Base-by-base conservation (phyloP, 2,797 vertebrate genomes). In the Hozukius guyotensis region DNA sequence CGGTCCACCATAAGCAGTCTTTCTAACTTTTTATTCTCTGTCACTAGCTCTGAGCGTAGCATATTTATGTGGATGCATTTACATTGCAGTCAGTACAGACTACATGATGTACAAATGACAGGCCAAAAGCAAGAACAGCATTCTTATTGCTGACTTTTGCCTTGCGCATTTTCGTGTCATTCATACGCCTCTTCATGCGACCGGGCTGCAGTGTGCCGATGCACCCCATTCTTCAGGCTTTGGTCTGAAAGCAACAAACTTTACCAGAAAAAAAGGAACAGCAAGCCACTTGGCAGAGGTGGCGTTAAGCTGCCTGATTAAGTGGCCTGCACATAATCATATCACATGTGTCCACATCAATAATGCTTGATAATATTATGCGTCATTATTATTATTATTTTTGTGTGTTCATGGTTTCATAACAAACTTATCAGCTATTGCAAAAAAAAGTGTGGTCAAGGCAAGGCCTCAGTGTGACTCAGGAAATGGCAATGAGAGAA, bases 401-500 rank as follows among this genome's bases (percentile, higher is more conserved):
- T 24, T 62, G 7, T 36, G 25, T 31, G 36, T 65, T 75, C 31
- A 24, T 13, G n/a, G 34, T 56, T 81, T 75, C 18, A 64, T 25
- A 67, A 49, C 49, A 53, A 31, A 31, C 10, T 52, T 8, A 53
- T 67, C 22, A 42, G 25, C 13, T 27, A n/a, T 55, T 32, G 22
- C 6, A 52, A 67, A 74, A 49, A 57, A 9, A 52, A 36, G 8
- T 57, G 34, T 49, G 25, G 18, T 56, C 20, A 82, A 49, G 25
- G n/a, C 77, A 67, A 59, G 46, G 56, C 68, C 55, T 71, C 72
- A 49, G 31, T 80, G 71, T 81, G 59, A 82, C 56, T 77, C 72
- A 42, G 69, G 75, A 83, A 90, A 75, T 13, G n/a, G 72, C 66
- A 64, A 57, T 59, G 57, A 75, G 42, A 75, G 61, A 88, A 72